Conservation (phyloP, 2,888 invertebrate species). For the Thumatha senex region DNA sequence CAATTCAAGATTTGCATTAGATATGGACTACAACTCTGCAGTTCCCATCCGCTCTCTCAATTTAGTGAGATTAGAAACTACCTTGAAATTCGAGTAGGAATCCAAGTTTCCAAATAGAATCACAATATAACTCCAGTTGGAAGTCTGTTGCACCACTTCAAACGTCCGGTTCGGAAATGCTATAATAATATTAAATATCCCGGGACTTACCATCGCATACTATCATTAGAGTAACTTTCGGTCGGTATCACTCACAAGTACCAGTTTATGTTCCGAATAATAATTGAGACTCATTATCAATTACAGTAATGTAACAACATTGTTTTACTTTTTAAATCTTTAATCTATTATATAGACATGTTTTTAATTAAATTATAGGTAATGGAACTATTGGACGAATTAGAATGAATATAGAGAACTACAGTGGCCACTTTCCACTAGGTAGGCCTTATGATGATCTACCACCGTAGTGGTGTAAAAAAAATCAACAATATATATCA, state of each 20-base stretch:
- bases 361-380: no score
- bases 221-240: neutral
- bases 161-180: conserved; percentile 39
- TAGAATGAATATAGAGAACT: no score
- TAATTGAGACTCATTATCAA: no score
- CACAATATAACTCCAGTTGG: conserved; percentile 9
- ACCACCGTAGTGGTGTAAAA: no score
- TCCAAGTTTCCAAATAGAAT: conserved; percentile 17
- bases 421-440: no score
- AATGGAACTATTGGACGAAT: no score
- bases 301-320: no score
- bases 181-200: conserved; percentile 48
- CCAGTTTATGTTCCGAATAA: neutral
- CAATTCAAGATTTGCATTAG: neutral
- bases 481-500: no score
- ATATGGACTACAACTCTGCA: neutral
- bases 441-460: no score
- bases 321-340: no score
- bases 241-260: neutral
- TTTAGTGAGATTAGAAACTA: neutral
- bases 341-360: no score
- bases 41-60: neutral
- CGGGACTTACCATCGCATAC: conserved; percentile 10
- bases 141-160: conserved; percentile 15
- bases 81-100: conserved; percentile 17